Base-by-base conservation (phyloP, 2,113 vertebrate species). In the Sturnus vulgaris region DNA sequence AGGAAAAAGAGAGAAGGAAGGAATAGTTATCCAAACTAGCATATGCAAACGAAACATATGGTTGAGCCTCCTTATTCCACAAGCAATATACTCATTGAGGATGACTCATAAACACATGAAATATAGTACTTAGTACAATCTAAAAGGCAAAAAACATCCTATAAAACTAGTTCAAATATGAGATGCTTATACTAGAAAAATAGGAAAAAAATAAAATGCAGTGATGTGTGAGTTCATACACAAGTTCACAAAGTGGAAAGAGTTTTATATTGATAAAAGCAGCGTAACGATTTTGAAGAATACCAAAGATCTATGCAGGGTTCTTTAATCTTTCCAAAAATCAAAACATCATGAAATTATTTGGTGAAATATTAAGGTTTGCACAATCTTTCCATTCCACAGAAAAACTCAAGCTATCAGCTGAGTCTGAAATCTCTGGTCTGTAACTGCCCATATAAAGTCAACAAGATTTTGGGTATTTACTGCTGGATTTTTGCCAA, bases 41-140 rank as follows among this genome's bases (percentile, higher is more conserved):
- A 95, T 86, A 96, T 96, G 96, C 86, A 97, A 97, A 97, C 2
- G 68, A 92, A 95, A 86, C 92, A 96, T 94, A 93, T 93, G 96
- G 92, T 75, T 79, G 57, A 96, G 82, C 37, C 52, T 71, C 33
- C 88, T 93, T 97, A 66, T 94, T 94, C 89, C 40, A 57, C 27
- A 70, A 79, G 94, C 63, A 87, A 55, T 61, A 86, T 78, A 92
- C 61, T 91, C 86, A 87, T 27, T 75, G 53, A 84, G 12, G 61
- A 79, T 96, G 95, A 97, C 65, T 97, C 96, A 96, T 60, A 93
- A 89, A 97, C 94, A 92, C 76, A 90, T 94, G 93, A 91, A 82
- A 28, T 69, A 56, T 79, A 86, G 57, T 46, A 71, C 44, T 92
- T 56, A 52, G 53, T 69, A 53, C 31, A 82, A 44, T 55, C n/a